A percentile compares a stretch with the other conserved stretches of the same genome.
These are phyloP conservation scores for Pseudochromis fuscus DNA, from an alignment of 2,797 vertebrate species.

Conservation along the genomic window DNA sequence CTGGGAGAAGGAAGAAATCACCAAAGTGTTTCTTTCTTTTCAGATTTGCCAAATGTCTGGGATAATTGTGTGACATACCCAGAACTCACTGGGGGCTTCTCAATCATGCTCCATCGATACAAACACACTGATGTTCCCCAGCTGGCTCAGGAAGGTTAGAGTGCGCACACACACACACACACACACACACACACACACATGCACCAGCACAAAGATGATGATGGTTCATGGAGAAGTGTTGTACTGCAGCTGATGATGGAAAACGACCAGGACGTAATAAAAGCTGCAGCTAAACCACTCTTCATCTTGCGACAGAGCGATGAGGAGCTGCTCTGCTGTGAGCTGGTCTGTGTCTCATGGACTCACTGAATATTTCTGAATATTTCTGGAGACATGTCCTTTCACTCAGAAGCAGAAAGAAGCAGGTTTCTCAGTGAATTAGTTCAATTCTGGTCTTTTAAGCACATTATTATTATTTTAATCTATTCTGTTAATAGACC, in stretches of 20 bases:
- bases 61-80: constrained; percentile 81
- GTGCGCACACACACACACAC: constrained; percentile 8
- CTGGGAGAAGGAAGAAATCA: constrained; percentile 28
- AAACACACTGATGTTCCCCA: constrained; percentile 80
- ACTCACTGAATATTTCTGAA: neutral
- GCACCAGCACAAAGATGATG: constrained; percentile 40
- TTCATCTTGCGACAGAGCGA: constrained; percentile 45
- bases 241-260: constrained; percentile 61
- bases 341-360: neutral
- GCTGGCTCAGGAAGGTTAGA: constrained; percentile 70
- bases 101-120: constrained; percentile 79
- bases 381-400: neutral
- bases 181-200: constrained; percentile 17
- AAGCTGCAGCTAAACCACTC: constrained; percentile 63
- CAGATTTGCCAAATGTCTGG: constrained; percentile 70
- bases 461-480: neutral
- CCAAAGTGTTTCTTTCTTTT: constrained; percentile 62
- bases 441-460: neutral
- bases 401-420: neutral
- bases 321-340: constrained; percentile 14
- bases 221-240: constrained; percentile 33
- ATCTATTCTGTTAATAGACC: neutral
- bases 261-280: constrained; percentile 52
- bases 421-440: neutral
- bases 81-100: constrained; percentile 77